Evolutionary conservation across 2,888 invertebrate species (phyloP), one percentile per base, ranked within the genome.

Genomic region (Nowickia ferox): DNA sequence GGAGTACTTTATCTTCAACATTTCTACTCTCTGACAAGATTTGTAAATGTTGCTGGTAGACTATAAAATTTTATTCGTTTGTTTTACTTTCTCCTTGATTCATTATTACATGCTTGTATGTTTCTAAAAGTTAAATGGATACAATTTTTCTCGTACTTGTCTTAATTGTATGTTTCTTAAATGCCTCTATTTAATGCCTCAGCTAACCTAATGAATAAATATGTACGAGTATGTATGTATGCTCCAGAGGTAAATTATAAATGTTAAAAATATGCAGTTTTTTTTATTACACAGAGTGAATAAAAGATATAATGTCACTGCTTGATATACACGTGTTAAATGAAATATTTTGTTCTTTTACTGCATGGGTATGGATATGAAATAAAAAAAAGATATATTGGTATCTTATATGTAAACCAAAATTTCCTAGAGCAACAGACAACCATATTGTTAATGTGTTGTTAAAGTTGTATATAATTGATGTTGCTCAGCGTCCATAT

Each of bases 131-230:
- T 30, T 30, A 30, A 66, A 57, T 63, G 51, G 22, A 53, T 65
- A 38, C 22, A 66, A 65, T 30, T 57, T 51, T 57, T 38, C 17
- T 55, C 2, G 1, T 42, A 46, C 22, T 63, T 65, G 61, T 48
- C 42, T 72, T 77, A 77, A 72, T 77, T 83, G 77, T 71, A 51
- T 57, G 57, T 82, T 63, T 75, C 63, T 83, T 66, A 72, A 77
- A 11, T 77, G 77, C 30, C 65, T 72, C 72, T 38, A 59, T 72
- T 66, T 77, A 19, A 57, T 44, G 84, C 75, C 75, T 84, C 6
- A 6, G n/a, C 57, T 55, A 78, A 40, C 19, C 46, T 40, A 44
- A 2, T 30, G 40, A 51, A 9, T 11, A 77, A 38, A 65, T 15
- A 42, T 69, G 22, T n/a, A n/a, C n/a, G n/a, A n/a, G n/a, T n/a